These are phyloP conservation scores for Fulica atra DNA, from an alignment of 2,113 vertebrate genomes.

Conservation along the genomic window DNA sequence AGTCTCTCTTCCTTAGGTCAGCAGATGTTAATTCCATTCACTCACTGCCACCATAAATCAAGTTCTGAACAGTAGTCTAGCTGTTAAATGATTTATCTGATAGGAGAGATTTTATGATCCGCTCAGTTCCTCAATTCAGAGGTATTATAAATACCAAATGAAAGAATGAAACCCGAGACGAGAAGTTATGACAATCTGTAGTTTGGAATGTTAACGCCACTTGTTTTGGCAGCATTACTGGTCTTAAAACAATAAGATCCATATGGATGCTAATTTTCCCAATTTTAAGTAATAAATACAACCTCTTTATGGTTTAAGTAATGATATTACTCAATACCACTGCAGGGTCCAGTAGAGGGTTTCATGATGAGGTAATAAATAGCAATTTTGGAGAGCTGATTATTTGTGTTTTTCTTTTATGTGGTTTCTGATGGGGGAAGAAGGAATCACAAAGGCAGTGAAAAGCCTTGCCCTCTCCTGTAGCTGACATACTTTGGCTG, in stretches of 20 bases:
- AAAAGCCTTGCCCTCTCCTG: slow-evolving; percentile 60
- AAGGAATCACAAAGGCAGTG: slow-evolving; percentile 55
- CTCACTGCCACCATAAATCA: slow-evolving; percentile 35
- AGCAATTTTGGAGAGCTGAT: slow-evolving; percentile 56
- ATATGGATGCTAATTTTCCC: slow-evolving; percentile 67
- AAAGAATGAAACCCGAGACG: slow-evolving; percentile 6
- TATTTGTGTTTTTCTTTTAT: slow-evolving; percentile 66
- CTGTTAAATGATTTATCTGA: slow-evolving; percentile 53
- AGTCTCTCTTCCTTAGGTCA: slow-evolving; percentile 17
- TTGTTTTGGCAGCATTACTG: slow-evolving; percentile 55
- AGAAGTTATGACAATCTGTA: slow-evolving; percentile 58
- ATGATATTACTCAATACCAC: slow-evolving; percentile 62
- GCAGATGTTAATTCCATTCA: slow-evolving; percentile 38
- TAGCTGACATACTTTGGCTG: slow-evolving; percentile 67
- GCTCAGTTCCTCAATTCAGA: slow-evolving; percentile 24
- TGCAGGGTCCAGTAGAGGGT: slow-evolving; percentile 50
- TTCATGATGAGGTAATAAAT: slow-evolving; percentile 67
- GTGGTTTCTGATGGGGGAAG: slow-evolving; percentile 57
- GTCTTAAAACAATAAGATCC: slow-evolving; percentile 65
- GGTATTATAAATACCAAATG: slow-evolving; percentile 54
- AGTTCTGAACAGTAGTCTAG: slow-evolving; percentile 23
- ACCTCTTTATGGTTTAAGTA: slow-evolving; percentile 60
- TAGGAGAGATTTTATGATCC: slow-evolving; percentile 34
- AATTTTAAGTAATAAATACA: slow-evolving; percentile 60
- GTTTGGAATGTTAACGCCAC: slow-evolving; percentile 64